These are phyloP conservation scores for Tenualosa ilisha DNA, from an alignment of 2,797 vertebrate genomes.

Conservation along the genomic window DNA sequence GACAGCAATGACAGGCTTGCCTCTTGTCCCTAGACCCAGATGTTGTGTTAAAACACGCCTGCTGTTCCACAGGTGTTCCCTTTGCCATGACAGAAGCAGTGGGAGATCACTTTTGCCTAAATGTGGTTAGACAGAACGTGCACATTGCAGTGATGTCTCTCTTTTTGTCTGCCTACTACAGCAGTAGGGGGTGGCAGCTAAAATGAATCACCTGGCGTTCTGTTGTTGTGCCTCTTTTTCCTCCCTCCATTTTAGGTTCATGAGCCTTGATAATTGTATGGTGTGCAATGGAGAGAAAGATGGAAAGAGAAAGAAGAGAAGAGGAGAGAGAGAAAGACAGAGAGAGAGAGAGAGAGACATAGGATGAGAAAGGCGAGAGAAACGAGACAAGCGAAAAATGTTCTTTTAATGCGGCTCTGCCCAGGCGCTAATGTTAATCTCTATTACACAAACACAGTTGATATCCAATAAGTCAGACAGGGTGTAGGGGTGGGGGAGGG, in stretches of 20 bases:
- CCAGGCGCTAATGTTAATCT: slow-evolving; percentile 24
- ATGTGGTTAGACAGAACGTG: not conserved
- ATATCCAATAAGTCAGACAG: slow-evolving; percentile 16
- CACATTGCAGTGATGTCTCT: not conserved
- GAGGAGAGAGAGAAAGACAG: not conserved
- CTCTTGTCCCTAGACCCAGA: not conserved
- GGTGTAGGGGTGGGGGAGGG: not conserved
- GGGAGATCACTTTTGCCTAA: not conserved
- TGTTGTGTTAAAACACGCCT: not conserved
- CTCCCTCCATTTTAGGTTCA: not conserved
- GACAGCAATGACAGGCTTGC: not conserved
- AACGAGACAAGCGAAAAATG: slow-evolving; percentile 26
- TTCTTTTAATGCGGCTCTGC: slow-evolving; percentile 23
- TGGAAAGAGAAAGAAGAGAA: not conserved
- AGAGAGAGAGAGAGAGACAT: not conserved
- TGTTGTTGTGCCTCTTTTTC: not conserved
- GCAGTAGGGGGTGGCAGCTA: not conserved
- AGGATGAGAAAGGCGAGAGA: slow-evolving; percentile 3
- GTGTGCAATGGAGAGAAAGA: not conserved
- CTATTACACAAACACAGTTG: slow-evolving; percentile 25
- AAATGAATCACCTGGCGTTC: not conserved
- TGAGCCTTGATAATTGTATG: slow-evolving; percentile 15
- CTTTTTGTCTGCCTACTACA: not conserved
- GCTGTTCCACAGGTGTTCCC: not conserved
- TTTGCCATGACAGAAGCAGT: not conserved